Evolutionary conservation across 1,140 invertebrate species (phyloP).

Genomic region (Macrobrachium nipponense): DNA sequence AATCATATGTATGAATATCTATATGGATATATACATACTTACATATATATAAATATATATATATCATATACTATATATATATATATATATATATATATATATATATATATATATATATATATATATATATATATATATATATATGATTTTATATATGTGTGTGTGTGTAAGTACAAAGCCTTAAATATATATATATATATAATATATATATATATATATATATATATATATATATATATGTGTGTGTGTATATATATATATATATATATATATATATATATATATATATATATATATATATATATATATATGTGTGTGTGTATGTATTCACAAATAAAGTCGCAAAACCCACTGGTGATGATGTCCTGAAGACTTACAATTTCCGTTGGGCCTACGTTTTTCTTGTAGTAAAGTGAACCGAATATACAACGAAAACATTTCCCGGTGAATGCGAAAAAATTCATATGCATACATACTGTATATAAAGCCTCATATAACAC

Average conservation of each 20-base stretch:
- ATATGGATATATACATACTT: constrained; percentile 9
- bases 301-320: constrained; percentile 26
- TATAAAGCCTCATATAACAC: too few relatives aligned
- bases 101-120: neutral
- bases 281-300: constrained; percentile 29
- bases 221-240: neutral
- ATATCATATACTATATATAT: too few relatives aligned
- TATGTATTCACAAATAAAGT: neutral
- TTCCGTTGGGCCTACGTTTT: too few relatives aligned
- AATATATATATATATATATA: neutral
- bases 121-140: neutral
- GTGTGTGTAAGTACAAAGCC: too few relatives aligned
- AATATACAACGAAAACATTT: too few relatives aligned
- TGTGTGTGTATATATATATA: neutral
- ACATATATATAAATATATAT: neutral
- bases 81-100: too few relatives aligned
- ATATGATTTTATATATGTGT: too few relatives aligned
- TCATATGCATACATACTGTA: too few relatives aligned
- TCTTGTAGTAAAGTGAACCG: too few relatives aligned
- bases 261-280: constrained; percentile 17
- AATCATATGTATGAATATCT: neutral
- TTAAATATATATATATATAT: neutral
- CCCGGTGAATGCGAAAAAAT: too few relatives aligned
- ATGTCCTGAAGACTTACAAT: too few relatives aligned
- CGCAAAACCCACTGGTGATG: too few relatives aligned